phyloP scores from a whole-genome alignment of 2,888 invertebrate species.

The Cheilosia soror region DNA sequence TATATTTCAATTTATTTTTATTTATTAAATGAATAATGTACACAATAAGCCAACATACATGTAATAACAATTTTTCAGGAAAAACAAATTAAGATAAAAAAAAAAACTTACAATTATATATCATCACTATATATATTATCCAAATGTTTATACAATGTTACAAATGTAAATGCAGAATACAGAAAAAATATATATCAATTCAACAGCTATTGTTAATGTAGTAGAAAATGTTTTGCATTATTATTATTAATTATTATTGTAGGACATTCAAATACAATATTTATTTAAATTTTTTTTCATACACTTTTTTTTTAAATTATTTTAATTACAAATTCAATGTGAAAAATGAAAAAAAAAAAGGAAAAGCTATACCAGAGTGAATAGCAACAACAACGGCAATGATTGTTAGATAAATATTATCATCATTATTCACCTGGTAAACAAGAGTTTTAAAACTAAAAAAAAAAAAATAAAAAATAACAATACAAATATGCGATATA shows the following conservation, averaged over 20 bases:
- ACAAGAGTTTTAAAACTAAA: constrained; percentile 52
- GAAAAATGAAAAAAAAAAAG: constrained; percentile 42
- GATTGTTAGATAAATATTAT: constrained; percentile 33
- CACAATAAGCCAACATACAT: constrained; percentile 73
- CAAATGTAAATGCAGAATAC: constrained; percentile 67
- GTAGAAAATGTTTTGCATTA: constrained; percentile 57
- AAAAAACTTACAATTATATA: constrained; percentile 47
- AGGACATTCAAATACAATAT: constrained; percentile 61
- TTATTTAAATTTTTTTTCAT: constrained; percentile 22
- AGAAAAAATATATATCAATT: constrained; percentile 51
- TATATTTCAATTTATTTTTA: constrained; percentile 23
- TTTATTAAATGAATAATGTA: constrained; percentile 68
- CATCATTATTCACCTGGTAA: constrained; percentile 54
- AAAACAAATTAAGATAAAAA: constrained; percentile 43
- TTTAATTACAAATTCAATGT: constrained; percentile 57
- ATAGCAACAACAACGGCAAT: constrained; percentile 41
- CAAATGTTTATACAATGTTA: constrained; percentile 63
- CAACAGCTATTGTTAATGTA: constrained; percentile 60
- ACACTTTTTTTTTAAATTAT: constrained; percentile 20
- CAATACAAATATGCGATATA: constrained; percentile 62
- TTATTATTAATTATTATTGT: constrained; percentile 47
- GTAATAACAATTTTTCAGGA: constrained; percentile 40
- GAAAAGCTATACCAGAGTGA: constrained; percentile 62
- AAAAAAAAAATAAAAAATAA: constrained; percentile 42
- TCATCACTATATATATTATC: constrained; percentile 19